These are phyloP conservation scores for Bucorvus abyssinicus DNA, from an alignment of 2,797 vertebrate species.

Conservation along the genomic window DNA sequence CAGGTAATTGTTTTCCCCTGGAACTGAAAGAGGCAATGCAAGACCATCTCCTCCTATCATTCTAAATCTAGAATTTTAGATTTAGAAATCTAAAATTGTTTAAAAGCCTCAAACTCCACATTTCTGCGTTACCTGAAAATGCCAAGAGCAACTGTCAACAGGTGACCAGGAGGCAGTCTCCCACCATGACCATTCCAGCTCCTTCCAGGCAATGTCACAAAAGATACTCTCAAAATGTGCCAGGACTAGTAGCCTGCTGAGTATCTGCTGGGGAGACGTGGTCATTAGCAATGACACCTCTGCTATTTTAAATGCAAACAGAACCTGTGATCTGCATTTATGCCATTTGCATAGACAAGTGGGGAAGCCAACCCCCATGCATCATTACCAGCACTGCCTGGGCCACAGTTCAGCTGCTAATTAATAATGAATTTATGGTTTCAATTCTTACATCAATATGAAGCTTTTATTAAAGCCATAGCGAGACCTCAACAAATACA, in stretches of 20 bases:
- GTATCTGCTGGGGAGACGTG: not conserved
- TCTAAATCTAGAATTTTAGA: not conserved
- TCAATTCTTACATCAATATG: constrained; percentile 9
- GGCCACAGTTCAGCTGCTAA: not conserved
- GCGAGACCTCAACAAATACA: not conserved
- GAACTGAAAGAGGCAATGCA: not conserved
- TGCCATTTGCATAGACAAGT: not conserved
- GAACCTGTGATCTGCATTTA: not conserved
- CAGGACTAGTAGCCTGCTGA: not conserved
- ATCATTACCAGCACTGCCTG: not conserved
- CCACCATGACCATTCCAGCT: not conserved
- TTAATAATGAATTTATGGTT: constrained; percentile 42
- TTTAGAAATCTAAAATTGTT: not conserved
- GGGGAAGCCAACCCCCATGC: not conserved
- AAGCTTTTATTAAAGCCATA: not conserved
- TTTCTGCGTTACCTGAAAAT: not conserved
- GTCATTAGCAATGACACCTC: not conserved
- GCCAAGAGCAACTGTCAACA: not conserved
- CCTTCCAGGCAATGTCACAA: not conserved
- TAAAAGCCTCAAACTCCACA: not conserved
- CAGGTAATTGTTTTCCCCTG: not conserved
- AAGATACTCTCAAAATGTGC: not conserved
- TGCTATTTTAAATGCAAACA: not conserved
- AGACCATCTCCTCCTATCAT: not conserved
- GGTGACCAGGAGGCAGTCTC: not conserved